These are phyloP conservation scores for Oxystoma pomonae DNA, from an alignment of 2,888 invertebrate genomes.

Conservation along the genomic window DNA sequence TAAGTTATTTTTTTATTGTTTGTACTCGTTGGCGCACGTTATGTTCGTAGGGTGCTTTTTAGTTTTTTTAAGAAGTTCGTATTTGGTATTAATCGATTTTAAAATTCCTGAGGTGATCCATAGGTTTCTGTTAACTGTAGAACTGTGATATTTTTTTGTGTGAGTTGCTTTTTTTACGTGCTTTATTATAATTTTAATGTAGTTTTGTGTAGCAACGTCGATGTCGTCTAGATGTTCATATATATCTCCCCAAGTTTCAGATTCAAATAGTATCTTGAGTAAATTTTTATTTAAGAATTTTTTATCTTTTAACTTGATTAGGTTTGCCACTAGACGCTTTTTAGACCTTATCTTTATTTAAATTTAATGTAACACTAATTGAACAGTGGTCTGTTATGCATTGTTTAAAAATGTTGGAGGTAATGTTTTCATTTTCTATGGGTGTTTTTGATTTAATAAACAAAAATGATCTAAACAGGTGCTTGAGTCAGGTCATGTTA, in stretches of 20 bases:
- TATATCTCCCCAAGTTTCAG: constrained; percentile 2
- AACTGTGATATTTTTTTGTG: neutral
- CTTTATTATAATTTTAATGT: neutral
- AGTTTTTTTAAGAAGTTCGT: constrained; percentile 2
- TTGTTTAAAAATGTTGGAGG: neutral
- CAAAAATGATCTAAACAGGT: constrained; percentile 1
- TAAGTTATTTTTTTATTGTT: neutral
- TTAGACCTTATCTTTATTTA: too few relatives aligned
- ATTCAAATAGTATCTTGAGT: neutral
- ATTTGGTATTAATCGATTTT: constrained; percentile 3
- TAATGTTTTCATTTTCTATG: too few relatives aligned
- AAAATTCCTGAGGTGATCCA: constrained; percentile 1
- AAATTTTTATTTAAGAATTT: neutral
- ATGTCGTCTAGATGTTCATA: neutral
- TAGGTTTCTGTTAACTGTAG: neutral
- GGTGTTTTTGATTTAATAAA: neutral
- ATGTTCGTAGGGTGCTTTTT: neutral
- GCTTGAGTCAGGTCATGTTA: neutral
- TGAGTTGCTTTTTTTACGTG: neutral
- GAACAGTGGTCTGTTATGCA: neutral
- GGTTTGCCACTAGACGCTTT: neutral
- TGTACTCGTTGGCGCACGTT: neutral
- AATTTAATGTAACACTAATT: too few relatives aligned
- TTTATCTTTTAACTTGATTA: neutral
- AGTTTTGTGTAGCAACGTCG: neutral